phyloP scores from a whole-genome alignment of 2,113 vertebrate species.

The Pomatostomus ruficeps region DNA sequence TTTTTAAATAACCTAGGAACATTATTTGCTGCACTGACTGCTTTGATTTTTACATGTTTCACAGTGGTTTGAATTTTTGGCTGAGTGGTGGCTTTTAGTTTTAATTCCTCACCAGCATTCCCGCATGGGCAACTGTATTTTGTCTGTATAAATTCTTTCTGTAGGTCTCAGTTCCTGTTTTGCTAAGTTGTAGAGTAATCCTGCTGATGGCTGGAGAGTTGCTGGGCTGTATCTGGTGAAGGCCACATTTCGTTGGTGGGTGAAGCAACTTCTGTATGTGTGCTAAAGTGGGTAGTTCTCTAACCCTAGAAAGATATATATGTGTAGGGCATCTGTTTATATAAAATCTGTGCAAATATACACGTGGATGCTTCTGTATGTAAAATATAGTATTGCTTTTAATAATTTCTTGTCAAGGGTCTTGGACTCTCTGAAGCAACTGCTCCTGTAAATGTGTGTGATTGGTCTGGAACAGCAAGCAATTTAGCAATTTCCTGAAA shows the following conservation, averaged over 20 bases:
- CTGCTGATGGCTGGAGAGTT: not conserved
- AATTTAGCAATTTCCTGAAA: constrained; percentile 22
- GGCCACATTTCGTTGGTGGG: rapidly evolving
- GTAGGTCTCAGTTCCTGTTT: not conserved
- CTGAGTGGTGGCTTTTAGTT: not conserved
- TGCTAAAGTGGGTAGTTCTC: not conserved
- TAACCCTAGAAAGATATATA: not conserved
- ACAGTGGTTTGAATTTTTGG: not conserved
- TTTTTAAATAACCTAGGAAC: not conserved
- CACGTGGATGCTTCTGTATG: not conserved
- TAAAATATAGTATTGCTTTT: not conserved
- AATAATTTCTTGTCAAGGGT: not conserved
- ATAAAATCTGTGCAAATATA: not conserved
- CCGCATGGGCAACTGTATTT: not conserved
- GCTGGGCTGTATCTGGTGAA: not conserved
- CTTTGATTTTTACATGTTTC: not conserved
- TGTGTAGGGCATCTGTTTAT: not conserved
- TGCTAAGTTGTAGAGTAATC: not conserved
- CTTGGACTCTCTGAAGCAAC: not conserved
- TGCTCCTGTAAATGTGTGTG: not conserved
- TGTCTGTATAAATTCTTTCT: not conserved
- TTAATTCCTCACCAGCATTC: not conserved
- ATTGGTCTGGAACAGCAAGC: constrained; percentile 20
- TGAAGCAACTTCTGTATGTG: not conserved
- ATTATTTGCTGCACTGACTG: not conserved